Conservation (phyloP, 2,113 vertebrate species). For the Tupaia tana region DNA sequence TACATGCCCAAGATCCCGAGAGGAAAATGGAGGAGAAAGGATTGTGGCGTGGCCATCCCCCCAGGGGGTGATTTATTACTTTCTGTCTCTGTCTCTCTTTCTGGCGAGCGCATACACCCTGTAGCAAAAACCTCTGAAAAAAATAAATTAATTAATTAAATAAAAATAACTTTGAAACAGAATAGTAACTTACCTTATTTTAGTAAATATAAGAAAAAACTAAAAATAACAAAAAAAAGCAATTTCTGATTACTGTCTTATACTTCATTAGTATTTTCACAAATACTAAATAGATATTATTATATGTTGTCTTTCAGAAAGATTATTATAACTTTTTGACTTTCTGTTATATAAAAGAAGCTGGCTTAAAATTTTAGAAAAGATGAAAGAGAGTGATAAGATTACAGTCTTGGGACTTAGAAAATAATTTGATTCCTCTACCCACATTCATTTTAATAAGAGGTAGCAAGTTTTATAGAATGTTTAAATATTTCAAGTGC, state of each 20-base stretch:
- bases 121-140: no score
- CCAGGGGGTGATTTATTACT: no score
- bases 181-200: constrained; percentile 49
- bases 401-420: not conserved
- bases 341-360: not conserved
- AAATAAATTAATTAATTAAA: no score
- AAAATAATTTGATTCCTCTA: not conserved
- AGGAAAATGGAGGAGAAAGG: no score
- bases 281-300: not conserved
- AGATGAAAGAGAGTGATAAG: constrained; percentile 6
- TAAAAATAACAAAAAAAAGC: not conserved
- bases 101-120: no score
- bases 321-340: not conserved
- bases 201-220: constrained; percentile 13
- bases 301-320: not conserved
- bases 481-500: not conserved
- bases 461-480: not conserved
- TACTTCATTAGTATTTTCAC: constrained; percentile 13
- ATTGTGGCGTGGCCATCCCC: no score
- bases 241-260: constrained; percentile 45
- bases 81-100: no score
- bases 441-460: constrained; percentile 31
- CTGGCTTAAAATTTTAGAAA: constrained; percentile 29
- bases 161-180: no score
- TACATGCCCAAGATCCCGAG: no score